Base-by-base conservation (phyloP, 2,113 vertebrate species). In the Anas platyrhynchos region DNA sequence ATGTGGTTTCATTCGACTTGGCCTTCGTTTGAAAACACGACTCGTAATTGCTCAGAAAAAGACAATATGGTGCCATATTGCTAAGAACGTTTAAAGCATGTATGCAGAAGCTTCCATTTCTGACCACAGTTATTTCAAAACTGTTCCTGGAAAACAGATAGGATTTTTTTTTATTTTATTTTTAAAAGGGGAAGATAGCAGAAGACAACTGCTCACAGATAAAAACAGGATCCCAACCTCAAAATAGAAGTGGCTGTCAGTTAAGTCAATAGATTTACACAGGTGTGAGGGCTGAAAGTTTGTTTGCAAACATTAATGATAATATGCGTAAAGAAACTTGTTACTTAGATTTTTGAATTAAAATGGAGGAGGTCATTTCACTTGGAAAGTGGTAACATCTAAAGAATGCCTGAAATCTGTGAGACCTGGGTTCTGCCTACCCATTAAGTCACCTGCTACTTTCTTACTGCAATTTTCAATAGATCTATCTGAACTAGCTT, bases 321-420 rank as follows among this genome's bases (percentile, higher is more conserved):
- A 55, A 21, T 85, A 34, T 17, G 17, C 31, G 18, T 72, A 23
- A 77, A 63, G 23, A 69, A 48, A 43, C 18, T 3, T 79, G 15
- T 0, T 77, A 59, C 48, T 62, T 5, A 0, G 55, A n/a, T 43
- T 54, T 86, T 9, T 4, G 20, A 73, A 34, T 36, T 85, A 29
- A 21, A 90, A 44, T 25, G 15, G 11, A 25, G 5, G 13, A 26
- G 2, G n/a, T 69, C 6, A 16, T 36, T 67, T 46, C n/a, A 11
- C 3, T 22, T 75, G 34, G 16, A 75, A 87, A 63, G 8, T 34
- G 26, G 55, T 74, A 73, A 25, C 21, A 52, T 2, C 5, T 76
- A 43, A 95, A 77, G 11, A 65, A 34, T n/a, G 7, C 20, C 26
- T 48, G 20, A 56, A 56, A 18, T 29, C 0, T 0, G 2, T 12